phyloP scores from a whole-genome alignment of 2,113 vertebrate species.

The Dasyurus viverrinus region DNA sequence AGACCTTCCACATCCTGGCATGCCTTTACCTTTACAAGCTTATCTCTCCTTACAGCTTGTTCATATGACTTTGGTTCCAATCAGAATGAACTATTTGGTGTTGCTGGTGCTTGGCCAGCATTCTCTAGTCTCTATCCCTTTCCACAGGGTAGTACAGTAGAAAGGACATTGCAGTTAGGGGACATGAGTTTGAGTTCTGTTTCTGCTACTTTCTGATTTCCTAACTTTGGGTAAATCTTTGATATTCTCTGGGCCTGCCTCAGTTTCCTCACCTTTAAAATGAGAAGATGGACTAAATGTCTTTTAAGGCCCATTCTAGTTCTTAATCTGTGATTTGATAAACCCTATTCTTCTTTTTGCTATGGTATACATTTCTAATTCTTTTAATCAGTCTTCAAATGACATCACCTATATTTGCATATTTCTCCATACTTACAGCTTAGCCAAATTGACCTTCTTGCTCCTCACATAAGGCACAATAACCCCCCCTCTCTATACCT shows the following conservation, averaged over 20 bases:
- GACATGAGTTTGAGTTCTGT: background rate
- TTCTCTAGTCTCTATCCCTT: background rate
- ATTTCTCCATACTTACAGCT: background rate
- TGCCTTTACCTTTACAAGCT: background rate
- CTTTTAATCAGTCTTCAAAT: background rate
- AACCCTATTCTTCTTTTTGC: background rate
- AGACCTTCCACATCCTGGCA: background rate
- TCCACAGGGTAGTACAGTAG: background rate
- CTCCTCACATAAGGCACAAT: background rate
- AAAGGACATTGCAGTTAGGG: background rate
- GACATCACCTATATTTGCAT: background rate
- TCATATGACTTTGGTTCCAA: background rate
- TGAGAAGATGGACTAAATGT: background rate
- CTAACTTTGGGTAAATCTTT: background rate
- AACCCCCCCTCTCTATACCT: background rate
- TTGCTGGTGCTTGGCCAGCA: background rate
- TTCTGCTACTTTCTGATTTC: background rate
- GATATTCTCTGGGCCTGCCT: background rate
- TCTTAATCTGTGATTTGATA: background rate
- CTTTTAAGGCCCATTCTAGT: background rate
- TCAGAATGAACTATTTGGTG: background rate
- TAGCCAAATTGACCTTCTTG: background rate
- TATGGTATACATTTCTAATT: background rate
- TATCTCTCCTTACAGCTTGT: background rate
- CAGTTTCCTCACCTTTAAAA: background rate